These are phyloP conservation scores for Malthinus flaveolus DNA, from an alignment of 2,888 invertebrate species.

Conservation along the genomic window DNA sequence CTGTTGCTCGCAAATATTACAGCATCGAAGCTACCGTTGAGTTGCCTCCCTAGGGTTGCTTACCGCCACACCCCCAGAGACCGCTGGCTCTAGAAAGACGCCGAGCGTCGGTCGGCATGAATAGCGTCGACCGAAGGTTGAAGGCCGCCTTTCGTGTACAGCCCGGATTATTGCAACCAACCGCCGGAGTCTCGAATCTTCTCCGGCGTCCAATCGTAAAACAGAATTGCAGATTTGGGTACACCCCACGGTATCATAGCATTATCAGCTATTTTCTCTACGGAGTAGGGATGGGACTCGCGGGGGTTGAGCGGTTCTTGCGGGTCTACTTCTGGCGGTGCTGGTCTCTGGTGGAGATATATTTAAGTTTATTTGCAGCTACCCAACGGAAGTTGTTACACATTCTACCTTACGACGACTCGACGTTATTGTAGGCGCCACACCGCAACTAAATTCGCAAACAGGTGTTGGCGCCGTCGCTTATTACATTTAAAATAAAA, in stretches of 20 bases:
- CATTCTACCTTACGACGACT: conserved; percentile 27
- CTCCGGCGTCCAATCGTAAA: conserved; percentile 38
- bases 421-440: conserved; percentile 38
- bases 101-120: conserved; percentile 41
- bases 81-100: conserved; percentile 53
- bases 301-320: conserved; percentile 32
- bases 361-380: conserved; percentile 35
- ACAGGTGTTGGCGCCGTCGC: conserved; percentile 31
- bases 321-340: conserved; percentile 40
- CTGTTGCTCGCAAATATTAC: conserved; percentile 39
- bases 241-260: conserved; percentile 42
- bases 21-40: conserved; percentile 36
- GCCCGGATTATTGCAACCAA: conserved; percentile 44
- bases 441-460: conserved; percentile 34
- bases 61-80: conserved; percentile 58
- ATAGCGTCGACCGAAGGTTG: conserved; percentile 38
- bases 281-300: conserved; percentile 38
- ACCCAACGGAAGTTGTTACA: conserved; percentile 34
- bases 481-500: conserved; percentile 7
- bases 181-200: conserved; percentile 43
- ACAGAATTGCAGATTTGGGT: conserved; percentile 32
- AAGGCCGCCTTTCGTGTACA: conserved; percentile 40
- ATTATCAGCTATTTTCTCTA: conserved; percentile 36
- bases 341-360: conserved; percentile 50
- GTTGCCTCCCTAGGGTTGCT: conserved; percentile 59